Conservation (phyloP, 2,888 invertebrate genomes). For the Barypeithes pellucidus region DNA sequence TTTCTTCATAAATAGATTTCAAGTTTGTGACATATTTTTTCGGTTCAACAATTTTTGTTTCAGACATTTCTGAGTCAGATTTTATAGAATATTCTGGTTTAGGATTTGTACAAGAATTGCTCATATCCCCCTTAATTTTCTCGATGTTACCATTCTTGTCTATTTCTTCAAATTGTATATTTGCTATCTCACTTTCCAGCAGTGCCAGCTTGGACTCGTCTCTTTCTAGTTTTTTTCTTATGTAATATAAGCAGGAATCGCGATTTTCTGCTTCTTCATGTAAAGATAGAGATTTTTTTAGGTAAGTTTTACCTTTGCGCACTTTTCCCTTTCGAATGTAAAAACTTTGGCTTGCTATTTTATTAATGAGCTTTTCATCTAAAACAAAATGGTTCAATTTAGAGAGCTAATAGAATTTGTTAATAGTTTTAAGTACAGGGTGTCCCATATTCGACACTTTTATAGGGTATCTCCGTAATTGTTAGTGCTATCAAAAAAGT, state of each 20-base stretch:
- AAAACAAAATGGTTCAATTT: neutral
- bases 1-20: neutral
- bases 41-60: neutral
- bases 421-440: no score
- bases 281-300: conserved; percentile 8
- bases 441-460: no score
- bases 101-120: neutral
- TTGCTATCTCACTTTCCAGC: conserved; percentile 37
- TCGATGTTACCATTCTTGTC: neutral
- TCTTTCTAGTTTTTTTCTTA: conserved; percentile 20
- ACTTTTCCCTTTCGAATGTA: neutral
- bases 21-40: neutral
- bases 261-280: conserved; percentile 6
- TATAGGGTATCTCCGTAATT: no score
- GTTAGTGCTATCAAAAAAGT: no score
- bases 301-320: neutral
- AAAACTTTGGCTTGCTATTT: neutral
- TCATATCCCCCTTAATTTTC: neutral
- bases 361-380: neutral
- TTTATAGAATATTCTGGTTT: neutral
- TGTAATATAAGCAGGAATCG: conserved; percentile 13
- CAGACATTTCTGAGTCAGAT: neutral
- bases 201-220: conserved; percentile 25
- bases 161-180: conserved; percentile 24
- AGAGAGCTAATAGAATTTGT: no score